Conservation (phyloP, 2,797 vertebrate species). For the Gadopsis bispinosus region DNA sequence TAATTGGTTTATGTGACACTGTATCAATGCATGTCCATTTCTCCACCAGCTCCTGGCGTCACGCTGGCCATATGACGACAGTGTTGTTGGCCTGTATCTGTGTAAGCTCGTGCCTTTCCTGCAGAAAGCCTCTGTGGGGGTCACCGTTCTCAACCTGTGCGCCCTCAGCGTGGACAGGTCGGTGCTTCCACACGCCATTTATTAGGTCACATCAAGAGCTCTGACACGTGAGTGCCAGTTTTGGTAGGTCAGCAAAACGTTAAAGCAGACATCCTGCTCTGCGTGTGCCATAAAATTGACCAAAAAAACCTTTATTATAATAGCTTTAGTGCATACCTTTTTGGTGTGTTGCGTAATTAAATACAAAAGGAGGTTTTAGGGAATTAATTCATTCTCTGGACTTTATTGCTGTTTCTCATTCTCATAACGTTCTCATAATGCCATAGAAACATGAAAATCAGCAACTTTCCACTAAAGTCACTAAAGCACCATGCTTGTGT, state of each 20-base stretch:
- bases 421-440: not conserved
- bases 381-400: not conserved
- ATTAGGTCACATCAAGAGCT: not conserved
- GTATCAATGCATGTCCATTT: not conserved
- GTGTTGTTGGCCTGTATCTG: conserved; percentile 87
- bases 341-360: not conserved
- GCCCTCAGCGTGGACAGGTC: conserved; percentile 99
- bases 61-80: conserved; percentile 88
- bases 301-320: too few relatives aligned
- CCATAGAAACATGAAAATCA: conserved; percentile 2
- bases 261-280: not conserved
- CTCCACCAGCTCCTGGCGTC: conserved; percentile 88
- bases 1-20: not conserved
- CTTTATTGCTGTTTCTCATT: not conserved
- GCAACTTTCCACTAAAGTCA: not conserved
- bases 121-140: conserved; percentile 97
- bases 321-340: not conserved
- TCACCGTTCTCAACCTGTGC: conserved; percentile 97
- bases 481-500: not conserved
- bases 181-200: conserved; percentile 1
- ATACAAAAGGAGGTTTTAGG: not conserved
- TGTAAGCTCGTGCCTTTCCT: conserved; percentile 96
- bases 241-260: not conserved
- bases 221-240: not conserved
- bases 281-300: not conserved